A percentile compares a stretch with the other conserved stretches of the same genome.
phyloP scores from a whole-genome alignment of 2,797 vertebrate genomes.

The Fratercula arctica region DNA sequence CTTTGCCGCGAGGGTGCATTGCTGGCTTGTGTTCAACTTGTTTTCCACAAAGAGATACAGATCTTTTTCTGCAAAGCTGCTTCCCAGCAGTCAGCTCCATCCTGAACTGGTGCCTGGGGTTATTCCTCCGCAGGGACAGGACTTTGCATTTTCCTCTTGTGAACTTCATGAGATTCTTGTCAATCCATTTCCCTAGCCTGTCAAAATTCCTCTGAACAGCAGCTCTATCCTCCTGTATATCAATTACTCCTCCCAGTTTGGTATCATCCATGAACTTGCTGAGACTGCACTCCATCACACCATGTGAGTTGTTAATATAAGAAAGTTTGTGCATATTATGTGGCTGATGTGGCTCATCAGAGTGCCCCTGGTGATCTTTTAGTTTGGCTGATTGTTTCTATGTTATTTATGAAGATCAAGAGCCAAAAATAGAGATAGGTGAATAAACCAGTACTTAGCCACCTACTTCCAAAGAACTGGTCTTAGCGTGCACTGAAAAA shows the following conservation, averaged over 20 bases:
- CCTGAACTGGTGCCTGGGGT: not conserved
- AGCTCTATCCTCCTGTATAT: not conserved
- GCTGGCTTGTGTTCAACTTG: not conserved
- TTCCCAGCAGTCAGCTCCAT: not conserved
- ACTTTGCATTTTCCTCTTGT: not conserved
- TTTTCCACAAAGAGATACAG: not conserved
- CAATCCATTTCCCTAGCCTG: not conserved
- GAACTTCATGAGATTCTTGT: not conserved
- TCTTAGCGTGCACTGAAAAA: not conserved
- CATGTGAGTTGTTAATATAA: not conserved
- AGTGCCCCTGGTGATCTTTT: not conserved
- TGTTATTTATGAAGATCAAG: not conserved
- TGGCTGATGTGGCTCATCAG: not conserved
- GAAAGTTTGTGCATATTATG: not conserved
- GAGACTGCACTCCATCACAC: not conserved
- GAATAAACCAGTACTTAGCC: not conserved
- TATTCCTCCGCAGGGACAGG: not conserved
- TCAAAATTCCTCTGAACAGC: not conserved
- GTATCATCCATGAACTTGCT: not conserved
- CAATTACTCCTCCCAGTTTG: not conserved
- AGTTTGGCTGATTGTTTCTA: not conserved
- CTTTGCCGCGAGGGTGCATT: rapidly evolving
- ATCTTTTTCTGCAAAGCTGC: not conserved
- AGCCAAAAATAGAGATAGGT: not conserved
- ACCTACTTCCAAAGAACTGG: not conserved